Conservation (phyloP, 2,797 vertebrate species). For the Aplochiton taeniatus region DNA sequence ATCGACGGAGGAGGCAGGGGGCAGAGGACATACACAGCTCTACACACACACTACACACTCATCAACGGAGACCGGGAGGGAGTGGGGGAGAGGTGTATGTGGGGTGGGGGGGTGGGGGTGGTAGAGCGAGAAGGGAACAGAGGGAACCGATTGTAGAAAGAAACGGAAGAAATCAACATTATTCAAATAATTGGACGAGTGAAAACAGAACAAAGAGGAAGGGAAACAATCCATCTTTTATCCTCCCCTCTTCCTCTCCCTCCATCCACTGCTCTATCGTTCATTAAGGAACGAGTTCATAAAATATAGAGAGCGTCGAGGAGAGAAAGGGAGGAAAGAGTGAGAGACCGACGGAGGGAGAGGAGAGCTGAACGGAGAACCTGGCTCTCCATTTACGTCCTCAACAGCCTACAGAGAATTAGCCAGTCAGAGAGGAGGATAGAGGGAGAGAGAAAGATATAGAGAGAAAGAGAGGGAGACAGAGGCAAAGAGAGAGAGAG, state of each 20-base stretch:
- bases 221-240: no score
- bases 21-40: no score
- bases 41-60: not conserved
- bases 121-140: conserved; percentile 20
- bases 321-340: not conserved
- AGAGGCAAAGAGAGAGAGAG: conserved; percentile 9
- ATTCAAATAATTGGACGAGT: not conserved
- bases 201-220: no score
- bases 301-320: not conserved
- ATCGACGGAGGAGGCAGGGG: no score
- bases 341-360: not conserved
- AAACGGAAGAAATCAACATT: not conserved
- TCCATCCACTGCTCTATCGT: no score
- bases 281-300: no score
- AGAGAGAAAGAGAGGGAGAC: conserved; percentile 9
- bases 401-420: no score
- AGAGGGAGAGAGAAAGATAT: conserved; percentile 10
- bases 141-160: conserved; percentile 15
- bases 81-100: conserved; percentile 56
- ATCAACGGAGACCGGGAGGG: conserved; percentile 10
- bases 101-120: conserved; percentile 37
- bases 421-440: not conserved
- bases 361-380: conserved; percentile 12
- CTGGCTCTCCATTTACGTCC: no score
- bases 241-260: no score